Conservation (phyloP, 2,113 vertebrate genomes). For the Cairina moschata region DNA sequence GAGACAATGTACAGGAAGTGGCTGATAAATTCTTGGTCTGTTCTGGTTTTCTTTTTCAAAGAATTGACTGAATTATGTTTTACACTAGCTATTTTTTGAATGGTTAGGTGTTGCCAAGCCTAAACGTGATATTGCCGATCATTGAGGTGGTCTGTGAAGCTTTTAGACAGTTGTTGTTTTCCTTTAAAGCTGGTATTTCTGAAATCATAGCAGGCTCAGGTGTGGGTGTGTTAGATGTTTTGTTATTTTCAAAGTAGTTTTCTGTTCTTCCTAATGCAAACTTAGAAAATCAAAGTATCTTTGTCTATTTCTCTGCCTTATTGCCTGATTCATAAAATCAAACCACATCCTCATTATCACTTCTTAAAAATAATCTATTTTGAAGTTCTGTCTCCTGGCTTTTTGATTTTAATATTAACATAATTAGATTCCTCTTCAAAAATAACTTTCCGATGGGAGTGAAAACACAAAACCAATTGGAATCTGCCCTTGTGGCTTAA, state of each 20-base stretch:
- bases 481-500: neutral
- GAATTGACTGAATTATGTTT: neutral
- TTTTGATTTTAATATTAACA: slow-evolving; percentile 17
- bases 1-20: neutral
- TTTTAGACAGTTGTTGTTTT: neutral
- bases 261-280: neutral
- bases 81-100: neutral
- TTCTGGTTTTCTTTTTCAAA: neutral
- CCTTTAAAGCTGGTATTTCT: neutral
- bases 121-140: neutral
- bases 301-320: too few species aligned
- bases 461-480: neutral
- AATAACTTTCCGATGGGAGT: neutral
- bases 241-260: neutral
- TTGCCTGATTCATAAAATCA: neutral
- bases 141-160: neutral
- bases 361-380: neutral
- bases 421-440: slow-evolving; percentile 32
- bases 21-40: neutral
- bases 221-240: neutral
- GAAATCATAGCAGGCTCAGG: neutral
- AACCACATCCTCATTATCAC: neutral
- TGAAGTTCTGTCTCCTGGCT: neutral
- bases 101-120: neutral
- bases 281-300: neutral